Conservation (phyloP, 2,888 invertebrate species). For the Acleris cristana region DNA sequence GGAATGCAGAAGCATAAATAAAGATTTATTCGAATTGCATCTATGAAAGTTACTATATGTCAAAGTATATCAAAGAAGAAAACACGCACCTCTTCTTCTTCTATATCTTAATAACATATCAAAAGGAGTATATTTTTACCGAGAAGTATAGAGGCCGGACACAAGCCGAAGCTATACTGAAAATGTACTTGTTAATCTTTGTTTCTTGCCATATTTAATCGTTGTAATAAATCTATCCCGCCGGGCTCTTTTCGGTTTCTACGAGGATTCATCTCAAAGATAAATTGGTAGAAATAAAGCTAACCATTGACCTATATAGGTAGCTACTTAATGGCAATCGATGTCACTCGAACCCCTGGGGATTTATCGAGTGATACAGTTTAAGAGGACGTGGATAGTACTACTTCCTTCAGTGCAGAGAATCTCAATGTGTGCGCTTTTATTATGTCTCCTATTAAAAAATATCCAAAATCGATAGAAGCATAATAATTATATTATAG, state of each 20-base stretch:
- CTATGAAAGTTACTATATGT: conserved; percentile 3
- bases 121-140: background rate
- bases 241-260: too few species aligned
- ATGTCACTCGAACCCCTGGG: conserved; percentile 32
- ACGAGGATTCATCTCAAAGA: background rate
- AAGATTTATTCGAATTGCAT: conserved; percentile 43
- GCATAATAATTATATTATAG: too few species aligned
- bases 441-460: too few species aligned
- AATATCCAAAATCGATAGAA: too few species aligned
- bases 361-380: conserved; percentile 29
- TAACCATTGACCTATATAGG: conserved; percentile 24
- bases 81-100: conserved; percentile 2
- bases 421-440: too few species aligned
- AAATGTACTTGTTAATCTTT: too few species aligned
- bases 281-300: background rate
- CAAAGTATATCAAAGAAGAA: conserved; percentile 6
- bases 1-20: conserved; percentile 46
- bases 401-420: background rate
- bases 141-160: too few species aligned
- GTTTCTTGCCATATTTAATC: too few species aligned
- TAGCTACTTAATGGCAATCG: conserved; percentile 9
- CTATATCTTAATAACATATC: background rate
- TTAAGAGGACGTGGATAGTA: conserved; percentile 27
- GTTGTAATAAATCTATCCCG: too few species aligned
- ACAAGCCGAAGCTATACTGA: too few species aligned